phyloP scores from a whole-genome alignment of 2,888 invertebrate genomes.

The Luperina testacea region DNA sequence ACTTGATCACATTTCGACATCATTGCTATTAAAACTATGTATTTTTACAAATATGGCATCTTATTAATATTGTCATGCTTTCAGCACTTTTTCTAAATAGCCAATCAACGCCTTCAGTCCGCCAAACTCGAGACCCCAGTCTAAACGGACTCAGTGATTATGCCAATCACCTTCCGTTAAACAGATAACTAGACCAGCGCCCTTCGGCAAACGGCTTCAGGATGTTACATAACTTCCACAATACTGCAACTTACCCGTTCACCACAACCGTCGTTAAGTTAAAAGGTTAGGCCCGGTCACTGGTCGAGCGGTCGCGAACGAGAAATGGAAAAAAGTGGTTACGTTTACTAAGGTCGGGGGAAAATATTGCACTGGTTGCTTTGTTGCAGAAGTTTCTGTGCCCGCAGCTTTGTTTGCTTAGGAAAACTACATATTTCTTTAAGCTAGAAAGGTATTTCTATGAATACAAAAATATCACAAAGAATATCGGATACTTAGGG shows the following conservation, averaged over 20 bases:
- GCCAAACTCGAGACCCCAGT: slow-evolving; percentile 18
- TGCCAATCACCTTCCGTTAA: slow-evolving; percentile 66
- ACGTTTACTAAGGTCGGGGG: neutral
- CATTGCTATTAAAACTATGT: neutral
- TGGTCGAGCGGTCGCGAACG: slow-evolving; percentile 10
- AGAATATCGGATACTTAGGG: no score
- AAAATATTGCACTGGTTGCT: slow-evolving; percentile 1
- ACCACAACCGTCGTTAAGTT: slow-evolving; percentile 58
- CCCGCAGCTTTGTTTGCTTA: neutral
- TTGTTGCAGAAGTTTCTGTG: neutral
- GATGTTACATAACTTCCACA: slow-evolving; percentile 63
- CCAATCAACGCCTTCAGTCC: slow-evolving; percentile 18
- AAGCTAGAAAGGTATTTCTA: neutral
- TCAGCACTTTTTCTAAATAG: neutral
- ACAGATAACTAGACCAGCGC: slow-evolving; percentile 60
- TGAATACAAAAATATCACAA: neutral
- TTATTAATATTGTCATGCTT: neutral
- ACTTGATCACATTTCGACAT: neutral
- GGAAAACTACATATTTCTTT: neutral
- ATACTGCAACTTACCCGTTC: slow-evolving; percentile 56
- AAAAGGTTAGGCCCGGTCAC: slow-evolving; percentile 53
- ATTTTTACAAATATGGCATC: neutral
- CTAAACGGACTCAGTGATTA: slow-evolving; percentile 61
- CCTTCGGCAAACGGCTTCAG: slow-evolving; percentile 56
- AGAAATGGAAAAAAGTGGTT: slow-evolving; percentile 2